Evolutionary conservation across 1,140 invertebrate species (phyloP).

Genomic region (Rhyacophila brunnea): DNA sequence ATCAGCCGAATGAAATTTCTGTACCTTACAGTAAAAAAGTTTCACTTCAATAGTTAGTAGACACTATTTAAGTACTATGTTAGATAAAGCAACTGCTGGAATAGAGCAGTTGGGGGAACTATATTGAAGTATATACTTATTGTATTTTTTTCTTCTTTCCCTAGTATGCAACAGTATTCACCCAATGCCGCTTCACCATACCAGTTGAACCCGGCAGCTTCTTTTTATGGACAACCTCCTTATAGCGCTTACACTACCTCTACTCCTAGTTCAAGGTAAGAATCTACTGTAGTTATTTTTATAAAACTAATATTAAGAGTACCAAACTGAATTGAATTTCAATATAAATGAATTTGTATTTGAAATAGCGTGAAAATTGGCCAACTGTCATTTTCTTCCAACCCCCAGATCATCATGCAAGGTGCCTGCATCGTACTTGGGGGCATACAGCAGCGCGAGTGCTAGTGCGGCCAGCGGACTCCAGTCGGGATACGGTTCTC

Average conservation of each 20-base stretch:
- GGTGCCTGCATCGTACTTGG: conserved; percentile 50
- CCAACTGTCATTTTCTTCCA: neutral
- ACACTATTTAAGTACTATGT: too few relatives aligned
- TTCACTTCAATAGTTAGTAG: too few relatives aligned
- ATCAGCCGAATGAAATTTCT: too few relatives aligned
- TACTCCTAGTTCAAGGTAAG: conserved; percentile 48
- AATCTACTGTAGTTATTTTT: neutral
- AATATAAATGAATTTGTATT: too few relatives aligned
- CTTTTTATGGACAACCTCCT: conserved; percentile 49
- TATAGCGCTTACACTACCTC: conserved; percentile 50
- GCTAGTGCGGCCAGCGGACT: conserved; percentile 44
- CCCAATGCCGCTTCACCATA: conserved; percentile 48
- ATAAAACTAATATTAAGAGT: too few relatives aligned
- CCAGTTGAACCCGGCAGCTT: conserved; percentile 42
- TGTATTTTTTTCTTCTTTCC: neutral
- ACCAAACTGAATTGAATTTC: too few relatives aligned
- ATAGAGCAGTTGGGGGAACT: too few relatives aligned
- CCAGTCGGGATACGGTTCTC: conserved; percentile 45
- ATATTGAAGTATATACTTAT: too few relatives aligned
- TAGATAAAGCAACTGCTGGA: too few relatives aligned
- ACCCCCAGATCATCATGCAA: conserved; percentile 49
- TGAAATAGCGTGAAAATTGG: neutral
- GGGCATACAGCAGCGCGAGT: conserved; percentile 44
- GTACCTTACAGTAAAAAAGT: too few relatives aligned
- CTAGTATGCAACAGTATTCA: conserved; percentile 55